Percentiles rank a stretch among this genome's conserved stretches.
phyloP scores from a whole-genome alignment of 1,140 invertebrate genomes.

The Bicyclus anynana region DNA sequence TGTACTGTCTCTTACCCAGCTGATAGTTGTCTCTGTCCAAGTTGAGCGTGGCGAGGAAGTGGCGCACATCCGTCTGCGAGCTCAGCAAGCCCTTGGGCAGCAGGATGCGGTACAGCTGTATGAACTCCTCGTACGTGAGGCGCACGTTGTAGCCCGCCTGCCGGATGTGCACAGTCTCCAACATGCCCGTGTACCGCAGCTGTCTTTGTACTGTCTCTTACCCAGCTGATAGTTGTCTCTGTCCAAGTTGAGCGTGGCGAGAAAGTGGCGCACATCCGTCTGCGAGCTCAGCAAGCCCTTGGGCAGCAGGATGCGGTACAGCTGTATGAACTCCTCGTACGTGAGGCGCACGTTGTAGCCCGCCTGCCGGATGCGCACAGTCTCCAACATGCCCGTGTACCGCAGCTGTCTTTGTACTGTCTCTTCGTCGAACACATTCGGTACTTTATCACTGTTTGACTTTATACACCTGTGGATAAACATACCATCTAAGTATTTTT shows the following conservation, averaged over 20 bases:
- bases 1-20: too few relatives aligned
- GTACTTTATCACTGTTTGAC: conserved; percentile 93
- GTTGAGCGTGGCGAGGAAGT: too few relatives aligned
- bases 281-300: conserved; percentile 90
- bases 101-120: too few relatives aligned
- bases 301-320: conserved; percentile 93
- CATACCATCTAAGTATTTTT: too few relatives aligned
- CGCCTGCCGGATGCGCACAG: conserved; percentile 95
- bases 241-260: conserved; percentile 88
- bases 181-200: conserved; percentile 94
- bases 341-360: conserved; percentile 96
- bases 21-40: too few relatives aligned
- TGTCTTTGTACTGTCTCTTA: conserved; percentile 78
- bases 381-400: conserved; percentile 98
- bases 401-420: conserved; percentile 92
- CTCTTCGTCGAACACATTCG: conserved; percentile 95
- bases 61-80: too few relatives aligned
- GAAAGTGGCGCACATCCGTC: conserved; percentile 87
- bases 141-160: too few relatives aligned
- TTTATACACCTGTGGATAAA: conserved; percentile 87
- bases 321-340: conserved; percentile 96
- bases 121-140: conserved; percentile 97
- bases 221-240: conserved; percentile 95
- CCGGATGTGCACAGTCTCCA: conserved; percentile 96
- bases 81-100: too few relatives aligned